Evolutionary conservation across 2,797 vertebrate genomes (phyloP), one percentile per base, ranked within the genome.

Genomic region (Clamator glandarius): DNA sequence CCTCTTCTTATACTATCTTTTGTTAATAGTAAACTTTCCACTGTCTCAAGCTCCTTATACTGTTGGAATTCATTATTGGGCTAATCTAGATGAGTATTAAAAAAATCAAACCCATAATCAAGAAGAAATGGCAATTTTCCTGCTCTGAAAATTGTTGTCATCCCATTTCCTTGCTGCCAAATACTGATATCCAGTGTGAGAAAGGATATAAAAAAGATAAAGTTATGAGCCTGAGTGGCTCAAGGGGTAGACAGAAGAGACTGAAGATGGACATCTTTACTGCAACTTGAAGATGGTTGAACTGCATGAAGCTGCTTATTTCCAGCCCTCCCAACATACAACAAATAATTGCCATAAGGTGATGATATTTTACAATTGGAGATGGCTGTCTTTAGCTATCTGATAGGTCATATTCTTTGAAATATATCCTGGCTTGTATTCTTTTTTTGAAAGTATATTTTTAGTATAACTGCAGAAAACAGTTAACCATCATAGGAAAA

Each of bases 161-260:
- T n/a, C 5, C 11, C 14, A 31, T 76, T 78, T 75, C 9, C 5
- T 68, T 84, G 18, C 26, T 6, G 4, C 35, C 8, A 1, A 78
- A 54, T 10, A 0, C 61, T 26, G 15, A 39, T 33, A 68, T 13
- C 24, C 24, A 55, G 3, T 2, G 7, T 26, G 44, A 51, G 5
- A 59, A 24, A 48, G 26, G 9, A 1, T 35, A 39, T 35, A 16
- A 82, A 84, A 58, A 11, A 3, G 5, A 24, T 2, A 44, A 20
- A 42, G 2, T 23, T 33, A 48, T 1, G 0, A 4, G 1, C 21
- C 26, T 59, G 6, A 5, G 23, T 77, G 9, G 9, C 74, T 67
- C 5, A 51, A 42, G 35, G 2, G 2, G 0, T 29, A 54, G 31
- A 59, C 5, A 1, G 10, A 51, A 39, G 8, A 14, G 6, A 59